Evolutionary conservation across 2,113 vertebrate genomes (phyloP), one percentile per base, ranked within the genome.

Genomic region (Coreoperca whiteheadi): DNA sequence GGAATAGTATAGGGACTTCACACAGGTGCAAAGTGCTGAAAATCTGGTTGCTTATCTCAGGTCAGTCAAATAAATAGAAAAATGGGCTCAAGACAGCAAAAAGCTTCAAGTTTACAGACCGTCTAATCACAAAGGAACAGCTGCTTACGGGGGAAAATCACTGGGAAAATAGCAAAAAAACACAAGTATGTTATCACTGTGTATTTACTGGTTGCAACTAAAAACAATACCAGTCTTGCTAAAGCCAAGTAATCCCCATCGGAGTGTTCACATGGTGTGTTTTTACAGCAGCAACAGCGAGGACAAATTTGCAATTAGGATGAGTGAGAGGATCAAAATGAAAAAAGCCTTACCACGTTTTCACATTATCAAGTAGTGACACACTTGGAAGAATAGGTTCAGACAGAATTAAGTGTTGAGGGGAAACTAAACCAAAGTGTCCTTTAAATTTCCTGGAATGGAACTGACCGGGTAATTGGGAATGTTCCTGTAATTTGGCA

Each of bases 91-190:
- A 28, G 54, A 60, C 7, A 28, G 50, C 37, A 37, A 56, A 43
- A 46, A 48, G 64, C 51, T 41, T 41, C 1, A 39, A 46, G 41
- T 53, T 32, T 74, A 37, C 34, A 76, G 21, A 28, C 1, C 1
- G 43, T 43, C 16, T 23, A 75, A 75, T 88, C 69, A 81, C 28
- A 70, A 43, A 60, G 56, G 2, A 77, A 20, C 82, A 84, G 59
- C 57, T 81, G 84, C 51, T 74, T n/a, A 32, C 0, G 1, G 43
- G 32, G 25, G 53, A 83, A 78, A 83, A 78, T 57, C 18, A 30
- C 8, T 10, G 30, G 74, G 14, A 56, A 63, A 34, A 76, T 20
- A 32, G n/a, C 23, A 37, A 50, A 37, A 60, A 32, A 32, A 23
- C 25, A 50, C 11, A 51, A 39, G 10, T 28, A 1, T 63, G 18